Conservation (phyloP, 2,113 vertebrate species). For the Irena cyanogastra region DNA sequence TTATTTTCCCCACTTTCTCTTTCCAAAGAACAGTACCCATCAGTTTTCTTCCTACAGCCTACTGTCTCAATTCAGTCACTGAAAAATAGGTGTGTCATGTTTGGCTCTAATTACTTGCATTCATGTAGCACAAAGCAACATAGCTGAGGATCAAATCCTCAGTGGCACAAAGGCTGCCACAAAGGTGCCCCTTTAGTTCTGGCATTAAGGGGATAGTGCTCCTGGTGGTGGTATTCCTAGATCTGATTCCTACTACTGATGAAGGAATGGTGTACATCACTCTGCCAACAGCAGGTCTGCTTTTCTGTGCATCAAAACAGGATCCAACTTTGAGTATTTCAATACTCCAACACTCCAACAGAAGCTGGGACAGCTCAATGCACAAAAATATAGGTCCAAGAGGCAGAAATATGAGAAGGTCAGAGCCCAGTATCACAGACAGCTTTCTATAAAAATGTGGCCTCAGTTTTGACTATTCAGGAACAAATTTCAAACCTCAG, state of each 20-base stretch:
- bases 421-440: background rate
- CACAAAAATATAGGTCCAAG: background rate
- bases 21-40: background rate
- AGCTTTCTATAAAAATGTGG: background rate
- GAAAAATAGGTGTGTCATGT: background rate
- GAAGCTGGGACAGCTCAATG: background rate
- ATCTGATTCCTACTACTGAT: background rate
- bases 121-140: background rate
- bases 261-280: background rate
- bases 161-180: background rate
- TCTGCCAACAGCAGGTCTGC: background rate
- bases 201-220: background rate
- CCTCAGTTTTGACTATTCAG: background rate
- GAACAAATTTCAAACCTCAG: background rate
- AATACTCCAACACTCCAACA: background rate
- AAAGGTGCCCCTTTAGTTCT: background rate
- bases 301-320: background rate
- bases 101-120: background rate
- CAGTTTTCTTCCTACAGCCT: background rate
- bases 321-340: background rate
- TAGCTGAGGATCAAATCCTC: background rate
- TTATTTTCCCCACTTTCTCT: background rate
- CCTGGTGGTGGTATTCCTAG: background rate
- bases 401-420: background rate
- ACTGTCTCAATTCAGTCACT: background rate